phyloP scores from a whole-genome alignment of 2,888 invertebrate species.

The Tetanocera ferruginea region DNA sequence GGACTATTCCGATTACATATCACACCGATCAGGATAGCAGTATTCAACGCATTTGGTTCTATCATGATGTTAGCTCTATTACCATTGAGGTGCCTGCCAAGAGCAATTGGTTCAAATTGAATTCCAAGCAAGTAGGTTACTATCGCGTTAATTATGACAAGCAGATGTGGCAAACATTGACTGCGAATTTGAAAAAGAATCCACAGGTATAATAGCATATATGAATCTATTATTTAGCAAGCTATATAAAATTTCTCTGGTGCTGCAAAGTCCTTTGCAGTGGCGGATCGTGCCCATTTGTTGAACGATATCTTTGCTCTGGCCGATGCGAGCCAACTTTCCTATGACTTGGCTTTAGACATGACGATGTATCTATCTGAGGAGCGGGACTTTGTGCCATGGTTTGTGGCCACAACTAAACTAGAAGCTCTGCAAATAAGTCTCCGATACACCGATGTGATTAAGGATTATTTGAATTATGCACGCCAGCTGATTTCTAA shows the following conservation, averaged over 20 bases:
- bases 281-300: constrained; percentile 81
- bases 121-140: constrained; percentile 85
- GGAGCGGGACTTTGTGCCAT: constrained; percentile 81
- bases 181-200: constrained; percentile 60
- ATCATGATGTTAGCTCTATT: constrained; percentile 34
- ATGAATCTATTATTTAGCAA: background rate
- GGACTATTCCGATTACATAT: constrained; percentile 87
- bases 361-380: constrained; percentile 77
- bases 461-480: constrained; percentile 73
- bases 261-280: constrained; percentile 66
- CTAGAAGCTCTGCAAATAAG: constrained; percentile 71
- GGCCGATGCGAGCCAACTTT: constrained; percentile 78
- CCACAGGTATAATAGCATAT: background rate
- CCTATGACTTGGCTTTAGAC: constrained; percentile 78
- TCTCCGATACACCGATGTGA: constrained; percentile 72
- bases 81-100: constrained; percentile 62
- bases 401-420: constrained; percentile 77
- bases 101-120: constrained; percentile 83
- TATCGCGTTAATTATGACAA: constrained; percentile 87
- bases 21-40: constrained; percentile 71
- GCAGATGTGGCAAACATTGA: constrained; percentile 74
- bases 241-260: background rate
- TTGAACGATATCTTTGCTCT: constrained; percentile 86
- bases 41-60: constrained; percentile 60
- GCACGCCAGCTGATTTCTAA: constrained; percentile 73